Conservation (phyloP, 1,140 invertebrate species). For the Drosophila repletoides region DNA sequence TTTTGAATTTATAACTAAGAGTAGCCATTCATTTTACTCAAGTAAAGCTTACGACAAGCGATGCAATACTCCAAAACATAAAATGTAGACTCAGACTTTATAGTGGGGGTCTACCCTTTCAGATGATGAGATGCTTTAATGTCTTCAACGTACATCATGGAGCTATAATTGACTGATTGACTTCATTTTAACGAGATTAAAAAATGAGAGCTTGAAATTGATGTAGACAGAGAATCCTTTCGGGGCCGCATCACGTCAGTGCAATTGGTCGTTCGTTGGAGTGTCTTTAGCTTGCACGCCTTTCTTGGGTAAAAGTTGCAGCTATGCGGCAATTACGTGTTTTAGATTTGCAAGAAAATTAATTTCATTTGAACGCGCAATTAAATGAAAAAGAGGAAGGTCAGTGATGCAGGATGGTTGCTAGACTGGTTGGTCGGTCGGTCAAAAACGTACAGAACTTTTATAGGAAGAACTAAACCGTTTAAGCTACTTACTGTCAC, state of each 20-base stretch:
- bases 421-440: neutral
- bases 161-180: slow-evolving; percentile 59
- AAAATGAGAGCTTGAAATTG: slow-evolving; percentile 29
- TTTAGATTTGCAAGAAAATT: slow-evolving; percentile 56
- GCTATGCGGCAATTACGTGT: slow-evolving; percentile 37
- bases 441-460: neutral
- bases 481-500: slow-evolving; percentile 74
- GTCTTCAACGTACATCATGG: neutral
- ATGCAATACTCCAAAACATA: no score
- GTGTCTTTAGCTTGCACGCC: no score
- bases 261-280: slow-evolving; percentile 2
- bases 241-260: neutral
- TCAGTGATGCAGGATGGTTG: slow-evolving; percentile 20
- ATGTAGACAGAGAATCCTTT: slow-evolving; percentile 20
- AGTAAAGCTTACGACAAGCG: no score
- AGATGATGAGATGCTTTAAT: neutral
- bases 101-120: neutral
- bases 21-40: no score
- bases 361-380: slow-evolving; percentile 76
- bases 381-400: slow-evolving; percentile 60
- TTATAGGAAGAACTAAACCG: slow-evolving; percentile 35
- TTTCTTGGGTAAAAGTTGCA: slow-evolving; percentile 22
- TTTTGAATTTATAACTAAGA: no score
- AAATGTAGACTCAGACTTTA: no score
- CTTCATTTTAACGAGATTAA: slow-evolving; percentile 58